Percentiles rank a stretch among this genome's conserved stretches.
Evolutionary conservation across 2,888 invertebrate species (phyloP).

Genomic region (Automeris io): DNA sequence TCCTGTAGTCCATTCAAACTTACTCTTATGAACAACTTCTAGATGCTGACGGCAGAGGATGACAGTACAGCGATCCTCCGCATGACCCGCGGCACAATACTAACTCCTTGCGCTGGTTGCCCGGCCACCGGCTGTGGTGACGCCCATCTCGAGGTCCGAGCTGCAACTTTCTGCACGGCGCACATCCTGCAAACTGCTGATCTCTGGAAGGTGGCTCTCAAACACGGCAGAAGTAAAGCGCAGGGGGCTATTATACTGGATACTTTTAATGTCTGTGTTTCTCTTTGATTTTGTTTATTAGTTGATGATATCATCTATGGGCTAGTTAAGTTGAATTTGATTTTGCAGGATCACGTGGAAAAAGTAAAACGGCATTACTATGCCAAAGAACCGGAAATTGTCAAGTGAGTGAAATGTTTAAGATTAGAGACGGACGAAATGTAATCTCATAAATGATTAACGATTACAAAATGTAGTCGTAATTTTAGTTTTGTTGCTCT

Average conservation of each 20-base stretch:
- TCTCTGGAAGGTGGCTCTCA: constrained; percentile 43
- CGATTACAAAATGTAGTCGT: too few species aligned
- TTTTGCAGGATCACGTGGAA: constrained; percentile 33
- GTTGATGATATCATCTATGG: background rate
- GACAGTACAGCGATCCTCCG: constrained; percentile 54
- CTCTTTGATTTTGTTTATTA: constrained; percentile 1
- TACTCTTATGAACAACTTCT: background rate
- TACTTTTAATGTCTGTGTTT: constrained; percentile 33
- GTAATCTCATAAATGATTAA: too few species aligned
- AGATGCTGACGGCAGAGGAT: constrained; percentile 64
- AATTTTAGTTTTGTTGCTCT: too few species aligned
- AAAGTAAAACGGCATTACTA: constrained; percentile 40
- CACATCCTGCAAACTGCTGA: constrained; percentile 38
- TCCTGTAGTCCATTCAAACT: too few species aligned
- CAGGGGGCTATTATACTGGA: constrained; percentile 31
- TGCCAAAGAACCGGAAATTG: constrained; percentile 27
- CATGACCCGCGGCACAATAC: constrained; percentile 48
- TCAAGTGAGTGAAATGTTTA: constrained; percentile 32
- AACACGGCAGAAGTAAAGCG: constrained; percentile 32
- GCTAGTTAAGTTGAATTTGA: background rate
- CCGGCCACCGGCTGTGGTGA: constrained; percentile 32
- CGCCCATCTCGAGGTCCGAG: constrained; percentile 46
- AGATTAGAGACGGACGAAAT: too few species aligned
- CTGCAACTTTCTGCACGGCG: constrained; percentile 60
- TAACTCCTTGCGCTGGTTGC: constrained; percentile 38